A percentile compares a stretch with the other conserved stretches of the same genome.
Conservation (phyloP, 2,113 vertebrate species). For the Aspiorhynchus laticeps region DNA sequence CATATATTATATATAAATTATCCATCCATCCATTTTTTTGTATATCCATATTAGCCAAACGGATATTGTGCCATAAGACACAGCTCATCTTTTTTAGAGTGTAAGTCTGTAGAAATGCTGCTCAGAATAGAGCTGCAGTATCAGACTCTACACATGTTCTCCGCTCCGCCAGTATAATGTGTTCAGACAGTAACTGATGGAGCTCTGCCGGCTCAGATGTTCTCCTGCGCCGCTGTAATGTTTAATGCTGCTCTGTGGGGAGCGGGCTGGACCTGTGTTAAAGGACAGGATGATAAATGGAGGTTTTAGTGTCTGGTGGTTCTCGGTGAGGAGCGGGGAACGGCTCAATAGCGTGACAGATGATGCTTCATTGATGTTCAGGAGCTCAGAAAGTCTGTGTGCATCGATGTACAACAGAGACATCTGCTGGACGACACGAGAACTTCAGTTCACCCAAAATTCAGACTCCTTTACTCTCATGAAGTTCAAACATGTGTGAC, state of each 20-base stretch:
- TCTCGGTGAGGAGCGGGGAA: not conserved
- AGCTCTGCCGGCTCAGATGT: not conserved
- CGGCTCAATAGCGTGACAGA: too few species aligned
- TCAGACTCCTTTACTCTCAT: not conserved
- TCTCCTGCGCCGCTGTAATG: not conserved
- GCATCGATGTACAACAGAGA: conserved; percentile 34
- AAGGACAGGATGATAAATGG: not conserved
- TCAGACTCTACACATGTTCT: too few species aligned
- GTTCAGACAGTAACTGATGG: not conserved
- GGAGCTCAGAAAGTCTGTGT: not conserved
- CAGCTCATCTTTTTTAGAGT: not conserved
- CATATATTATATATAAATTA: too few species aligned
- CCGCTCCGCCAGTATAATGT: too few species aligned
- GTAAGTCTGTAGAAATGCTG: not conserved
- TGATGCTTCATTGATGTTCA: not conserved
- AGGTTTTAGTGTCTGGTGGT: not conserved
- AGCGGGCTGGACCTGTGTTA: not conserved
- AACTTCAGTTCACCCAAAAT: not conserved
- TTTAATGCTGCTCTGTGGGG: not conserved
- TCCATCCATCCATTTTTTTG: too few species aligned
- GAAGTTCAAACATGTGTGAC: not conserved
- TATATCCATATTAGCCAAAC: too few species aligned
- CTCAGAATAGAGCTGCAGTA: too few species aligned
- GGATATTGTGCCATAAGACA: not conserved
- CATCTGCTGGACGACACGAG: conserved; percentile 68